Evolutionary conservation across 2,888 invertebrate species (phyloP).

Genomic region (Sarcophaga rosellei): DNA sequence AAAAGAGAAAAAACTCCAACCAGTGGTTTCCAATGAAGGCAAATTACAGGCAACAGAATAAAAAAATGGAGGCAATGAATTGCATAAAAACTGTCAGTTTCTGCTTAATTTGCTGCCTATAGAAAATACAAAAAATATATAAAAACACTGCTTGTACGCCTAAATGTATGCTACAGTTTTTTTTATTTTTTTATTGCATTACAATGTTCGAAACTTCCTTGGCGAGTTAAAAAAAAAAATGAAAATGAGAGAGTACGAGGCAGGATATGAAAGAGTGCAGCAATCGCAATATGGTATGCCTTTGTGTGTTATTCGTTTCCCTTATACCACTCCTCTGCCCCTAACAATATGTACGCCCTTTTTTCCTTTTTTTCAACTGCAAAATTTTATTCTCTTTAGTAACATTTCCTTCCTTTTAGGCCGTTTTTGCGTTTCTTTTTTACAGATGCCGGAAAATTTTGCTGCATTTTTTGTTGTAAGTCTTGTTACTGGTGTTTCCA

Average conservation of each 20-base stretch:
- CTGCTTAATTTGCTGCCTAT: constrained; percentile 42
- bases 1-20: neutral
- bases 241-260: neutral
- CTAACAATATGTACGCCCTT: no score
- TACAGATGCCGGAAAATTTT: neutral
- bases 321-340: no score
- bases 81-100: constrained; percentile 6
- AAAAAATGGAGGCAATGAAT: neutral
- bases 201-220: constrained; percentile 35
- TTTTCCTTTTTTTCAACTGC: neutral
- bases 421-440: neutral
- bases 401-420: constrained; percentile 49
- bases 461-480: neutral
- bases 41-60: neutral
- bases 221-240: neutral
- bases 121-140: neutral
- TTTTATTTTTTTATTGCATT: neutral
- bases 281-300: no score
- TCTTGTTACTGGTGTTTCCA: constrained; percentile 50
- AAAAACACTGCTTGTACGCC: neutral
- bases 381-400: neutral
- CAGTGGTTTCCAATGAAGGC: neutral
- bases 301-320: no score
- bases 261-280: no score
- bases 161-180: neutral